Conservation (phyloP, 2,113 vertebrate genomes). For the Seriola dumerili region DNA sequence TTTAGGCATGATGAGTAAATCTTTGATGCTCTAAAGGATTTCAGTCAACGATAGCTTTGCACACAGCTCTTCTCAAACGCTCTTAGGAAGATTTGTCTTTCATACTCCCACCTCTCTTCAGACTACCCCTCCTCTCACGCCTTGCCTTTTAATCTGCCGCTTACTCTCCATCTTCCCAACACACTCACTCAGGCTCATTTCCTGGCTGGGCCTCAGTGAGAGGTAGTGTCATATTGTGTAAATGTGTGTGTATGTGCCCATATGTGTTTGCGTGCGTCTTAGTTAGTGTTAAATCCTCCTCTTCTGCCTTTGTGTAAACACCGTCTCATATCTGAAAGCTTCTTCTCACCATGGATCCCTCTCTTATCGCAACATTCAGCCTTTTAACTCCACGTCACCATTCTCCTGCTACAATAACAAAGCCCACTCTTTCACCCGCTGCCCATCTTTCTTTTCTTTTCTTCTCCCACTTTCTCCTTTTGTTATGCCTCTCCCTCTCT, state of each 20-base stretch:
- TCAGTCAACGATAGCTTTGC: slow-evolving; percentile 78
- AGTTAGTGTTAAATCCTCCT: slow-evolving; percentile 74
- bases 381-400: slow-evolving; percentile 66
- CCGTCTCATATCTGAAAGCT: slow-evolving; percentile 69
- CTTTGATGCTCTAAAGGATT: slow-evolving; percentile 80
- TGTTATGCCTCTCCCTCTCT: slow-evolving; percentile 25
- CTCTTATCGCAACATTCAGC: slow-evolving; percentile 75
- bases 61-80: slow-evolving; percentile 72
- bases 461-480: slow-evolving; percentile 61
- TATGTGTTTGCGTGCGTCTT: slow-evolving; percentile 43
- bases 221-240: slow-evolving; percentile 58
- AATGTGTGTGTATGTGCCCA: slow-evolving; percentile 6
- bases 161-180: slow-evolving; percentile 71
- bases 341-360: slow-evolving; percentile 59
- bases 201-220: slow-evolving; percentile 69
- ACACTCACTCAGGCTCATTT: slow-evolving; percentile 70
- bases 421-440: slow-evolving; percentile 57
- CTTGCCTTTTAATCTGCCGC: slow-evolving; percentile 76
- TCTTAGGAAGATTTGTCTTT: slow-evolving; percentile 84
- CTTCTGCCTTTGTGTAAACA: slow-evolving; percentile 73
- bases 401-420: slow-evolving; percentile 65
- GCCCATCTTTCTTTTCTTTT: slow-evolving; percentile 58
- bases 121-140: slow-evolving; percentile 77
- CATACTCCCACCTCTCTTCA: slow-evolving; percentile 81
- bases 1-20: slow-evolving; percentile 75